Evolutionary conservation across 2,797 vertebrate genomes (phyloP).

Genomic region (Chelonia mydas): DNA sequence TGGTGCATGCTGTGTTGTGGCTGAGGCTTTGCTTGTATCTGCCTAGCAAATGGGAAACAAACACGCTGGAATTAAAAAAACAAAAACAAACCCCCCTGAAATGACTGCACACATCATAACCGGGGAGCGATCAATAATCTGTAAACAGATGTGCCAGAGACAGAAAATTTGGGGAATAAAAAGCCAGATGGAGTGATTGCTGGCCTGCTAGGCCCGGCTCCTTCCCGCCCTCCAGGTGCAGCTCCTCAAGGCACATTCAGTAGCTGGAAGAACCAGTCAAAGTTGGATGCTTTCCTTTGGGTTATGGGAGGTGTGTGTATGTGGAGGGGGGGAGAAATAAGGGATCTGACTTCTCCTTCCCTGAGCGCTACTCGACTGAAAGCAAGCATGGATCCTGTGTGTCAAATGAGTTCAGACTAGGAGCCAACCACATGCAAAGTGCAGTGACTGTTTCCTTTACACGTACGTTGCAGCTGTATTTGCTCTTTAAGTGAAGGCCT

Average conservation of each 20-base stretch:
- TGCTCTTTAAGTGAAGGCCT: not conserved
- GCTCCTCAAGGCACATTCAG: not conserved
- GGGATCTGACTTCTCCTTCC: not conserved
- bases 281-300: not conserved
- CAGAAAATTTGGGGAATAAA: not conserved
- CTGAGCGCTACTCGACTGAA: not conserved
- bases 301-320: not conserved
- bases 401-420: not conserved
- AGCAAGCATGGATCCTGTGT: not conserved
- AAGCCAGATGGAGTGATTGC: not conserved
- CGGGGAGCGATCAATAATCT: not conserved
- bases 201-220: not conserved
- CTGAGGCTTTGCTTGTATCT: conserved; percentile 4
- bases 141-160: not conserved
- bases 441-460: not conserved
- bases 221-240: not conserved
- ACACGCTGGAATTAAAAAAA: not conserved
- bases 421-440: not conserved
- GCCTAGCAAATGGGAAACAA: conserved; percentile 25
- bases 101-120: not conserved
- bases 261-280: not conserved
- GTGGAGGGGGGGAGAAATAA: not conserved
- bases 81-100: not conserved
- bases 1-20: not conserved
- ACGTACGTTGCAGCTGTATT: not conserved